These are phyloP conservation scores for Penaeus vannamei DNA, from an alignment of 1,140 invertebrate species.

Conservation along the genomic window DNA sequence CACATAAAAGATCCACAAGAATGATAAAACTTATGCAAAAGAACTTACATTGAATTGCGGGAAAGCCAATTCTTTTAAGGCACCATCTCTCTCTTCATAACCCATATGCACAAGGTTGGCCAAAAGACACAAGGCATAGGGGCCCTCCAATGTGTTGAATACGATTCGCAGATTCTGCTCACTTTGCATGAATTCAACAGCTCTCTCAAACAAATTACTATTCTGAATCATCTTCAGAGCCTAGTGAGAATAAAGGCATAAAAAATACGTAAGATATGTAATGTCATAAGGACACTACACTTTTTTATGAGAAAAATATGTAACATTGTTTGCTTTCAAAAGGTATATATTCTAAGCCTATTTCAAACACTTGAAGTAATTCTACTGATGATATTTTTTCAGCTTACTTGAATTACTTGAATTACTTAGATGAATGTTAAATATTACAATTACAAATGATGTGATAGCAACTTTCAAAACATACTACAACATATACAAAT, in stretches of 20 bases:
- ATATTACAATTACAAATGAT: too few species aligned
- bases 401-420: too few species aligned
- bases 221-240: constrained; percentile 78
- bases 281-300: neutral
- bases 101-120: constrained; percentile 84
- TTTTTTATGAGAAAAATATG: neutral
- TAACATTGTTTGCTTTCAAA: too few species aligned
- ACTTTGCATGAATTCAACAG: constrained; percentile 82
- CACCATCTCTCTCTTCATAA: constrained; percentile 71
- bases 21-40: constrained; percentile 67
- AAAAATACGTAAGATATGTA: neutral
- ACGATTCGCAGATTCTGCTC: constrained; percentile 88
- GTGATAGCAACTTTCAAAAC: too few species aligned
- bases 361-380: too few species aligned
- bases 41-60: constrained; percentile 60
- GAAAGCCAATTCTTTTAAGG: constrained; percentile 51
- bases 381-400: too few species aligned
- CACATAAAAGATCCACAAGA: constrained; percentile 59
- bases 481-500: too few species aligned
- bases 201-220: constrained; percentile 81
- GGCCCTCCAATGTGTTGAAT: constrained; percentile 90
- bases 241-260: constrained; percentile 73
- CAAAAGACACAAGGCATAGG: constrained; percentile 87
- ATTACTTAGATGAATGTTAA: too few species aligned
- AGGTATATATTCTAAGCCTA: too few species aligned